phyloP scores from a whole-genome alignment of 2,113 vertebrate genomes.

The Rhegmatorhina hoffmannsi region DNA sequence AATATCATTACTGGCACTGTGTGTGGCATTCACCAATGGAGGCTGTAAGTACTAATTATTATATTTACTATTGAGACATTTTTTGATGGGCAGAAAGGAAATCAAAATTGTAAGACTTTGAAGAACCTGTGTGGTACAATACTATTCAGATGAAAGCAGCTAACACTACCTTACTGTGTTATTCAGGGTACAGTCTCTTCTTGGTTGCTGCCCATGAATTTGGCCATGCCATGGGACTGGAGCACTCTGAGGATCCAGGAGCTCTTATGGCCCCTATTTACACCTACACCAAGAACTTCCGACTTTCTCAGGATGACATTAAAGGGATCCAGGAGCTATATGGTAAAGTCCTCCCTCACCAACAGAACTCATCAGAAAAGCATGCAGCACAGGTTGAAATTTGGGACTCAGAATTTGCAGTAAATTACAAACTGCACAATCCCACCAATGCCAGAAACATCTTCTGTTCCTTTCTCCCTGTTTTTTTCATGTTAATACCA shows the following conservation, averaged over 20 bases:
- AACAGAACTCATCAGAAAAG: background rate
- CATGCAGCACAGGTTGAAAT: background rate
- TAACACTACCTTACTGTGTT: background rate
- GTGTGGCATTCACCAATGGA: background rate
- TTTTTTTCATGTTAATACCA: background rate
- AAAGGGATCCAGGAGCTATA: constrained; percentile 96
- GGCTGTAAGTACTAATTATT: background rate
- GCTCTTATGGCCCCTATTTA: constrained; percentile 97
- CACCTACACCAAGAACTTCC: constrained; percentile 92
- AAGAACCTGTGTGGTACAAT: background rate
- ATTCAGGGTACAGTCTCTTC: constrained; percentile 94
- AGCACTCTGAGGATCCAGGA: constrained; percentile 94
- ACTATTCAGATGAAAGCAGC: background rate
- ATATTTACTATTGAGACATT: background rate
- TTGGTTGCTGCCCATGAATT: constrained; percentile 98
- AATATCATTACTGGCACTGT: background rate
- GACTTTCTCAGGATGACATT: constrained; percentile 91
- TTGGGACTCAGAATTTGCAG: background rate
- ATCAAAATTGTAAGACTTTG: background rate
- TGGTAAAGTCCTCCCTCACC: constrained; percentile 67
- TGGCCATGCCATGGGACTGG: constrained; percentile 94
- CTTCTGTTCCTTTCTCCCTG: background rate
- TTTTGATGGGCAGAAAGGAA: background rate
- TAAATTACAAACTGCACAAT: background rate
- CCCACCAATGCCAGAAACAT: background rate